A percentile compares a stretch with the other conserved stretches of the same genome.
These are phyloP conservation scores for Sylvilagus bachmani DNA, from an alignment of 2,113 vertebrate genomes.

Conservation along the genomic window DNA sequence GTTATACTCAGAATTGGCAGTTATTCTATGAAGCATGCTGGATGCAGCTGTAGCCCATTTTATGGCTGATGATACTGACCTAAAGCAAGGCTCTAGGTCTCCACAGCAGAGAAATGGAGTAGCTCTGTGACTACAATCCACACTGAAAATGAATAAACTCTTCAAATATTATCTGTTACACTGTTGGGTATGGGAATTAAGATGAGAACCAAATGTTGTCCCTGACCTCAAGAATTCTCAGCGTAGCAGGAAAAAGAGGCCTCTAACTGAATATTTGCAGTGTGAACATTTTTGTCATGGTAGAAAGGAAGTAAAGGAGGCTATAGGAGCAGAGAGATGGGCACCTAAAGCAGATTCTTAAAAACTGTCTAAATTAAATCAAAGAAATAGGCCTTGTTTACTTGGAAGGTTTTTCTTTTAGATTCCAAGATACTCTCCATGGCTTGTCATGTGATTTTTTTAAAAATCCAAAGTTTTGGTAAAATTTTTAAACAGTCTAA, in stretches of 20 bases:
- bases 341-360: neutral
- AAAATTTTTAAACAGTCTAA: slow-evolving; percentile 47
- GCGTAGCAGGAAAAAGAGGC: neutral
- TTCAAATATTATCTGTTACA: slow-evolving; percentile 11
- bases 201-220: neutral
- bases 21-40: slow-evolving; percentile 30
- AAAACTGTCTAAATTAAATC: slow-evolving; percentile 27
- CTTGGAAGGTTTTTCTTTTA: slow-evolving; percentile 24
- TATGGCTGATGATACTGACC: slow-evolving; percentile 9
- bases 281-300: neutral
- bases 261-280: neutral
- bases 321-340: neutral
- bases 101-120: slow-evolving; percentile 4
- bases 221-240: neutral
- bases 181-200: neutral
- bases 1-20: slow-evolving; percentile 25
- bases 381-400: slow-evolving; percentile 5
- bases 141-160: neutral
- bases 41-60: slow-evolving; percentile 13
- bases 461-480: neutral
- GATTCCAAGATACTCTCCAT: neutral
- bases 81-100: neutral
- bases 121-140: neutral
- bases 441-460: slow-evolving; percentile 15
- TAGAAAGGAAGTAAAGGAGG: slow-evolving; percentile 7